Base-by-base conservation (phyloP, 2,888 invertebrate genomes). In the Leptodirus hochenwartii region DNA sequence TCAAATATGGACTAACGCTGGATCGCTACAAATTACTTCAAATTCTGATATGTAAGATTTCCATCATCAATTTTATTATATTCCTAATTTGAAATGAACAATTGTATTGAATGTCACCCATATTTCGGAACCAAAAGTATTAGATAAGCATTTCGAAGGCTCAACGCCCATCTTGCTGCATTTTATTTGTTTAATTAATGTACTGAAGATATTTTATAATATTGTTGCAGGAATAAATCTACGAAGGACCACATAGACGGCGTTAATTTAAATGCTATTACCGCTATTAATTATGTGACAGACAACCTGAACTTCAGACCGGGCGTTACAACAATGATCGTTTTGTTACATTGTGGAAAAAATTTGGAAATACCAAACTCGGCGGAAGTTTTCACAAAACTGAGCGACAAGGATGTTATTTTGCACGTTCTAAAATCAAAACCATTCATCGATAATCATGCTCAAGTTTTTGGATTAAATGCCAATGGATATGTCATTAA, bases 251-350 rank as follows among this genome's bases (percentile, higher is more conserved):
- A 73, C 29, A 38, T 34, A 23, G 37, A 31, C 10, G 34, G 79
- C 45, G 66, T n/a, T n/a, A n/a, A n/a, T n/a, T n/a, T n/a, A n/a
- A n/a, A 64, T 11, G 80, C 8, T 8, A n/a, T 20, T 20, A 8
- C 20, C 6, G 38, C 79, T 2, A 61, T 81, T 3, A 66, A 67
- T 24, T 69, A 64, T 44, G 74, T 76, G 6, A n/a, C n/a, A n/a
- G 64, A 74, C 0, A 59, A 61, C 25, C 55, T 81, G 22, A 67
- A 73, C 29, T 80, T 76, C 61, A 64, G 84, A 11, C 64, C 79
- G 2, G 85, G 76, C 0, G 79, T 75, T 5, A 71, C 80, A 1
- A 74, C 80, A 45, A 73, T 73, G 1, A 67, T 85, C 32, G 57
- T 87, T 29, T 56, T 85, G 17, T 47, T 84, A 44, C 74, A 79